Evolutionary conservation across 2,888 invertebrate genomes (phyloP), one percentile per base, ranked within the genome.

Genomic region (Amiota mariae): DNA sequence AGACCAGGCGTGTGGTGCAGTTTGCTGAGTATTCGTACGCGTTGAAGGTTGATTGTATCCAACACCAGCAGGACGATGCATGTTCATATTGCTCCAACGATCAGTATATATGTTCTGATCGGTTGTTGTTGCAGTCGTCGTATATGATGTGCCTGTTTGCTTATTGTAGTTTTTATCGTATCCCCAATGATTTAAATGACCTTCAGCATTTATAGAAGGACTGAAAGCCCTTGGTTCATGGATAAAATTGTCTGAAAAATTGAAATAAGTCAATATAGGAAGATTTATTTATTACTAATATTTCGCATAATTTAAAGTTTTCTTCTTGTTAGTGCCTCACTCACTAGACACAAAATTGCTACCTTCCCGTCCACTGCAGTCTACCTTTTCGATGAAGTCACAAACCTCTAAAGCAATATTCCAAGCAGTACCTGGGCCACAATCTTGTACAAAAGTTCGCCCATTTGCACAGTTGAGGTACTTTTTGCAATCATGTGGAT

Each of bases 401-500:
- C 94, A 94, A 12, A 91, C 89, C 59, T 89, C 89, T 57, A 90
- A 80, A 1, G 80, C 76, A 0, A 92, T 90, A 85, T 92, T 93
- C 78, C 93, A 94, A 0, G 92, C 91, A 0, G 94, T 94, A 20
- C 93, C 93, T 1, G 92, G 92, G 2, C 91, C 92, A 85, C 94
- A 94, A 66, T 90, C 89, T 88, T 92, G 92, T 2, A 93, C 85
- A 76, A 91, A 91, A 0, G 92, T 91, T 49, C 88, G 88, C 0
- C 93, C 94, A 78, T 92, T 90, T 12, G 90, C 92, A 82, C 94
- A 94, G 80, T 92, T 92, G 20, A 94, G 81, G 84, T 92, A 94
- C 82, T 93, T 93, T 0, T 90, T 90, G 80, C 94, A 94, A 73
- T 93, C 92, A 0, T 86, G 87, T 0, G 93, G 93, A 89, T 94